Base-by-base conservation (phyloP, 2,888 invertebrate genomes). In the Synergus laeviventris region DNA sequence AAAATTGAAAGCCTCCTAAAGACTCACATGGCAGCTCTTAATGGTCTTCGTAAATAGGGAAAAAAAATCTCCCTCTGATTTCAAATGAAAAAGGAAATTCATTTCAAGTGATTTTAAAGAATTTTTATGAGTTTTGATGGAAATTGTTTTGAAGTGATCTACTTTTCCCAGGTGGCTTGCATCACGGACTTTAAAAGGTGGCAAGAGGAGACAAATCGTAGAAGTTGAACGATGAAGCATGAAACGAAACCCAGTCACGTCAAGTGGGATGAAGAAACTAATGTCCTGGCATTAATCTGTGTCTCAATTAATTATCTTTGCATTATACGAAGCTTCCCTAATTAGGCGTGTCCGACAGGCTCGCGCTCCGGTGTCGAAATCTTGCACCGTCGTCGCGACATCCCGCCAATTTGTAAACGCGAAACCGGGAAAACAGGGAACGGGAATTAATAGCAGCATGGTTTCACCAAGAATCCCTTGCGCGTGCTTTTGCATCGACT, bases 301-400 rank as follows among this genome's bases (percentile, higher is more conserved):
- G 88, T 87, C 88, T 86, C 85, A 87, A 89, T 89, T 89, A 89
- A 89, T 89, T 88, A 88, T 87, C 86, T 79, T 79, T 76, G 77
- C 83, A 82, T 85, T 85, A 84, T 85, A 84, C 79, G 84, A 81
- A 83, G 85, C 85, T 84, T 84, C 85, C 85, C 86, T 88, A 88
- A 88, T 89, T 88, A 88, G 88, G 83, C 84, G 78, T 84, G 84
- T 85, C 84, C 83, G 84, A 83, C 80, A 82, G 78, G 80, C 82
- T 84, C 82, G 83, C 84, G 83, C 81, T 79, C 74, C 83, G 86
- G 87, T 87, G 89, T 89, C 89, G 88, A 89, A 89, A 89, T 88
- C 85, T 88, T 87, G 89, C 89, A 89, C 89, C 89, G 81, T 80
- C 80, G 76, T 64, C 78, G 76, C 62, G 79, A 80, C 81, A 81